Conservation (phyloP, 1,140 invertebrate genomes). For the Leguminivora glycinivorella region DNA sequence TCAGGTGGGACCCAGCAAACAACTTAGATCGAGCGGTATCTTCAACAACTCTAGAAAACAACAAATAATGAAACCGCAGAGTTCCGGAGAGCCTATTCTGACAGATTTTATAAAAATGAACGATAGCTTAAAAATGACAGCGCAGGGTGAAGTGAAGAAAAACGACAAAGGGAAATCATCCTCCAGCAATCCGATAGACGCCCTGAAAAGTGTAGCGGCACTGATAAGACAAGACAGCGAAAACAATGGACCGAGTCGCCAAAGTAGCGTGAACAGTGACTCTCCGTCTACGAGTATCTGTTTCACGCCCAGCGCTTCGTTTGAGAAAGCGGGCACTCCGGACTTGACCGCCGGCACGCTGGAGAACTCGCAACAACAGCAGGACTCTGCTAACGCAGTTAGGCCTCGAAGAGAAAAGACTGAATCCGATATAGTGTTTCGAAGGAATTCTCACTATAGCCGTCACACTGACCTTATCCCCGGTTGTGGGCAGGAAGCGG, state of each 20-base stretch:
- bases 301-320: constrained; percentile 53
- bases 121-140: constrained; percentile 72
- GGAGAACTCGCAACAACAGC: constrained; percentile 38
- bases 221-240: constrained; percentile 66
- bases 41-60: constrained; percentile 83
- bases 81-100: constrained; percentile 83
- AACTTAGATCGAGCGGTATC: constrained; percentile 81
- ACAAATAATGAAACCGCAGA: constrained; percentile 72
- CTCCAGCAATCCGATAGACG: constrained; percentile 62
- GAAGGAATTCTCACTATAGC: constrained; percentile 83
- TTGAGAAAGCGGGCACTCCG: constrained; percentile 55
- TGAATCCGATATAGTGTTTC: constrained; percentile 89
- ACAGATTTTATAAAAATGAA: constrained; percentile 85
- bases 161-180: constrained; percentile 50
- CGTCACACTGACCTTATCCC: constrained; percentile 79
- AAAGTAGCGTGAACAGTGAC: constrained; percentile 66
- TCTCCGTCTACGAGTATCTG: constrained; percentile 69
- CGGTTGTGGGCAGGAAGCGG: constrained; percentile 75
- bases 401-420: constrained; percentile 90
- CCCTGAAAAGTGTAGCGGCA: constrained; percentile 67
- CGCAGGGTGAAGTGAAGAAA: constrained; percentile 58
- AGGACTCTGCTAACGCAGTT: constrained; percentile 49
- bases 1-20: constrained; percentile 70
- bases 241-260: constrained; percentile 53
- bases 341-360: constrained; percentile 63